phyloP scores from a whole-genome alignment of 2,797 vertebrate species.

The Urosaurus nigricauda region DNA sequence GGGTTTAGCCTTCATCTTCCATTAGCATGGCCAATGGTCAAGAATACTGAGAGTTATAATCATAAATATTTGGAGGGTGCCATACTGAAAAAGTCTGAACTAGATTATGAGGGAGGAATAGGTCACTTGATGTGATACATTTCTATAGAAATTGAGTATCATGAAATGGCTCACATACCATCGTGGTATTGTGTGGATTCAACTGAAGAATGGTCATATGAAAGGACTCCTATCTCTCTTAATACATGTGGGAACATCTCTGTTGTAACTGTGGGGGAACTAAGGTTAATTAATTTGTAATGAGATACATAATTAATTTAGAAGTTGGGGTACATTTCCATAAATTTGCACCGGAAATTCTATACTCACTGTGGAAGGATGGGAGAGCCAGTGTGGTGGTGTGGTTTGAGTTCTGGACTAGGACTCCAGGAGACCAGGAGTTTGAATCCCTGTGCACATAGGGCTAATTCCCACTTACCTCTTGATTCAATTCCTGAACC shows the following conservation, averaged over 20 bases:
- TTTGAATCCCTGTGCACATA: too few species aligned
- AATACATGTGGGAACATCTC: background rate
- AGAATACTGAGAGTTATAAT: background rate
- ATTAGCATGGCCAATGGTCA: background rate
- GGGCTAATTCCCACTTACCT: too few species aligned
- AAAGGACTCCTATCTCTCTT: background rate
- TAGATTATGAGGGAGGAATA: background rate
- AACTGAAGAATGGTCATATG: background rate
- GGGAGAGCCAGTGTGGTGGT: too few species aligned
- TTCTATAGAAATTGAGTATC: background rate
- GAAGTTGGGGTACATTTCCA: background rate
- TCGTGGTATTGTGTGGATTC: too few species aligned
- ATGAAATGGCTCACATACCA: background rate
- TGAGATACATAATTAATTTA: background rate
- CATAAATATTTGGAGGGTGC: background rate
- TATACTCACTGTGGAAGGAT: too few species aligned
- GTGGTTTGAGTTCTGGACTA: too few species aligned
- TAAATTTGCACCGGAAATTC: background rate
- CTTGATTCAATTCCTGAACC: too few species aligned
- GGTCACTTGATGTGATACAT: background rate
- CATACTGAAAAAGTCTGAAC: background rate
- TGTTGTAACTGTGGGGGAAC: background rate
- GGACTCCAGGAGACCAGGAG: too few species aligned
- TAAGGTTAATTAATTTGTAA: background rate
- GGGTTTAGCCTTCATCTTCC: background rate